phyloP scores from a whole-genome alignment of 2,113 vertebrate species.

The Polyodon spathula region DNA sequence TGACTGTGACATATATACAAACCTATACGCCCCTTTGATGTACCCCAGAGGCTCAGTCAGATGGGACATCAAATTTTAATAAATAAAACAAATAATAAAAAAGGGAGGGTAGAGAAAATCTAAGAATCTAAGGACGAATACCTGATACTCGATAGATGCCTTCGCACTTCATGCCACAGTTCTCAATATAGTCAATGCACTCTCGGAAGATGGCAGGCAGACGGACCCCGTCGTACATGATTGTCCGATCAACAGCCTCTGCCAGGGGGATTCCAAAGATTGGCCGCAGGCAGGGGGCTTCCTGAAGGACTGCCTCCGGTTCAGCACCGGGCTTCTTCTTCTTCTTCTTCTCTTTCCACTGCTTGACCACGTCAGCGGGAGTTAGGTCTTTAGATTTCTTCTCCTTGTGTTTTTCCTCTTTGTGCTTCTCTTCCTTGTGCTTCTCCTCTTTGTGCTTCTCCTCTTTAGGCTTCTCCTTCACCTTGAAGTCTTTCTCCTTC shows the following conservation, averaged over 20 bases:
- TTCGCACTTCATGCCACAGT: slow-evolving; percentile 93
- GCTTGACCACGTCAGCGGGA: slow-evolving; percentile 95
- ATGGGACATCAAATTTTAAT: no score
- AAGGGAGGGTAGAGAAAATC: neutral
- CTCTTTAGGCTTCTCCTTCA: slow-evolving; percentile 97
- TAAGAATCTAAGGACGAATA: slow-evolving; percentile 35
- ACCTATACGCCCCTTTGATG: no score
- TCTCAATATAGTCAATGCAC: slow-evolving; percentile 91
- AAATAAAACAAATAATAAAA: no score
- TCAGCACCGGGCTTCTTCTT: slow-evolving; percentile 88
- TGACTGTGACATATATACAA: no score
- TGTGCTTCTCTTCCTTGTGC: slow-evolving; percentile 72
- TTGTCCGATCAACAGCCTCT: slow-evolving; percentile 81
- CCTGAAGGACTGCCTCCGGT: slow-evolving; percentile 67
- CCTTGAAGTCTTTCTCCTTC: slow-evolving; percentile 97
- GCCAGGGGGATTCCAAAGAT: slow-evolving; percentile 80
- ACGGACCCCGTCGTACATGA: slow-evolving; percentile 80
- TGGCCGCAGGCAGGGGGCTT: slow-evolving; percentile 63
- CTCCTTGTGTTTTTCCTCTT: slow-evolving; percentile 80
- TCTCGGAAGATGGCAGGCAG: slow-evolving; percentile 90
- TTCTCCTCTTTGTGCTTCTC: slow-evolving; percentile 97
- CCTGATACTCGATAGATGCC: slow-evolving; percentile 98
- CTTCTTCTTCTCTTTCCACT: slow-evolving; percentile 99
- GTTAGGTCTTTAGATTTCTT: slow-evolving; percentile 97
- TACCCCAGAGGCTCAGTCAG: no score